A percentile compares a stretch with the other conserved stretches of the same genome.
phyloP scores from a whole-genome alignment of 2,113 vertebrate species.

The Dasyprocta punctata region DNA sequence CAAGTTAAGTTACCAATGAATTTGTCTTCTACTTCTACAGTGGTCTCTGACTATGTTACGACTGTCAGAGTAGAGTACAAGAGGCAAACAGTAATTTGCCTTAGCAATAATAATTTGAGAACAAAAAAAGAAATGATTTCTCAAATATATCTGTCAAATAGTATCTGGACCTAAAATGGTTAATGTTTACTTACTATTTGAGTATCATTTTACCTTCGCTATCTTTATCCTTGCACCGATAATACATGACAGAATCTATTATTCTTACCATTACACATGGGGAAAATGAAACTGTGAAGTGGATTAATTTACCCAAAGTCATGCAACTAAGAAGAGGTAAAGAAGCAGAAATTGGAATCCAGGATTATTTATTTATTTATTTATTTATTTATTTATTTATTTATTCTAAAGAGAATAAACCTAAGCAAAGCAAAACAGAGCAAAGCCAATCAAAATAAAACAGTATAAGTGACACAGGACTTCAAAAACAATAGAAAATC shows the following conservation, averaged over 20 bases:
- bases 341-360: not conserved
- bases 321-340: not conserved
- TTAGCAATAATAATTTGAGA: not conserved
- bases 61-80: not conserved
- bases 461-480: too few relatives aligned
- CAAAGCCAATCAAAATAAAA: too few relatives aligned
- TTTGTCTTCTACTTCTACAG: not conserved
- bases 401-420: too few relatives aligned
- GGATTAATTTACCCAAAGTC: not conserved
- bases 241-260: not conserved
- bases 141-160: not conserved
- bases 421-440: too few relatives aligned
- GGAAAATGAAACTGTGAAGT: not conserved
- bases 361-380: not conserved
- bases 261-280: not conserved
- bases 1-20: not conserved
- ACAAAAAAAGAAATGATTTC: not conserved
- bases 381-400: too few relatives aligned
- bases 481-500: too few relatives aligned
- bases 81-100: not conserved
- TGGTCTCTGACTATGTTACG: not conserved
- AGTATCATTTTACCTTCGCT: not conserved
- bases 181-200: not conserved
- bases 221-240: not conserved
- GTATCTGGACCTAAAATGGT: not conserved